These are phyloP conservation scores for Sarcophaga peregrina DNA, from an alignment of 1,140 invertebrate species.

Conservation along the genomic window DNA sequence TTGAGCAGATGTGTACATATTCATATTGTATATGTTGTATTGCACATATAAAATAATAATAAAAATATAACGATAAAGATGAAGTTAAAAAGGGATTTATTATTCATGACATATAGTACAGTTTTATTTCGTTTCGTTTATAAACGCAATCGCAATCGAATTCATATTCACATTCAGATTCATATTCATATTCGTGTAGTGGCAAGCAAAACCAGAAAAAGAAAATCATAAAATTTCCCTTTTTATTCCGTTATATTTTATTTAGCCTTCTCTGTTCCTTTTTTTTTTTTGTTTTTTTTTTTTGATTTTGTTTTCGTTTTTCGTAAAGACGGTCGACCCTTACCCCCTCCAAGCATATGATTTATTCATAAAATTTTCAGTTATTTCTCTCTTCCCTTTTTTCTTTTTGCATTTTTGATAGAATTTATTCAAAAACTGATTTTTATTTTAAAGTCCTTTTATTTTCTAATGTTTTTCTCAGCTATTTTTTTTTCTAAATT, in stretches of 20 bases:
- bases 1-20: no score
- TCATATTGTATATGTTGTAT: no score
- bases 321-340: no score
- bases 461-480: no score
- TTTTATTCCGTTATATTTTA: background rate
- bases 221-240: background rate
- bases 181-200: background rate
- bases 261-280: background rate
- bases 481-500: background rate
- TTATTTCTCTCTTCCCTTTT: no score
- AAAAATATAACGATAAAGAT: slow-evolving; percentile 3
- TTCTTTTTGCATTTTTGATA: no score
- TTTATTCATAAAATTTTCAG: background rate
- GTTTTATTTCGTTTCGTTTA: background rate
- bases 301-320: background rate
- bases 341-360: background rate
- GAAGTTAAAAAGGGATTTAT: background rate
- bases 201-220: background rate
- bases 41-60: background rate
- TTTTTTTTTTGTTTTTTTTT: background rate
- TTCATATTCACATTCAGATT: slow-evolving; percentile 1
- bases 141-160: background rate
- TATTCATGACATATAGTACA: background rate
- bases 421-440: background rate
- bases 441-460: background rate